phyloP scores from a whole-genome alignment of 2,797 vertebrate genomes.

The Corythornis leucogaster region DNA sequence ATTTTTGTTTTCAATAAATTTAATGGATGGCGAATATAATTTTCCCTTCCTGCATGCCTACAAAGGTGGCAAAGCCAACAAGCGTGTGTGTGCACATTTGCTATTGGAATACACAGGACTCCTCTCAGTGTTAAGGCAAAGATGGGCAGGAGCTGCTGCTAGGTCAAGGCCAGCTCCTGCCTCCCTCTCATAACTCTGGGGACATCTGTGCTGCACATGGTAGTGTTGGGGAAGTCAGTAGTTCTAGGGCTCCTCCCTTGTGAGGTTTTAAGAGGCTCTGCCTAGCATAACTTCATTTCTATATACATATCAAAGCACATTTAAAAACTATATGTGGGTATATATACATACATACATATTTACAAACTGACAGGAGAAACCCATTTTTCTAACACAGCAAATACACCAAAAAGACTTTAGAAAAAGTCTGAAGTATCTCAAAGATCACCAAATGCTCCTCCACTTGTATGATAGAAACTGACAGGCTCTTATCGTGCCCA shows the following conservation, averaged over 20 bases:
- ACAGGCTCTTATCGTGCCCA: background rate
- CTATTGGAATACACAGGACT: background rate
- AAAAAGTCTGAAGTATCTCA: background rate
- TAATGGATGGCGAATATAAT: background rate
- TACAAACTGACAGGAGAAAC: background rate
- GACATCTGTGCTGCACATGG: rapidly evolving
- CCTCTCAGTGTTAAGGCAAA: background rate
- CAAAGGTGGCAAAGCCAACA: conserved; percentile 2
- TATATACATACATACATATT: background rate
- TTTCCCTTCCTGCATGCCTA: conserved; percentile 12
- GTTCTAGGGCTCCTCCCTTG: background rate
- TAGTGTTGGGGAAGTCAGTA: background rate
- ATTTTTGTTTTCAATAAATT: conserved; percentile 32
- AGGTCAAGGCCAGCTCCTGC: background rate
- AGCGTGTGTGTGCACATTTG: background rate
- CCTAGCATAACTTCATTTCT: background rate
- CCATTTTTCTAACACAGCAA: background rate
- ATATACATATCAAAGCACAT: background rate
- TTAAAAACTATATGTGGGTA: background rate
- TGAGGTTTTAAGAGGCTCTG: background rate
- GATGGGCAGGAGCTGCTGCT: background rate
- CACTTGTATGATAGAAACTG: rapidly evolving
- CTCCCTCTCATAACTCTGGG: rapidly evolving
- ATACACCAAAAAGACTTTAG: background rate
- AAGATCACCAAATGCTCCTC: background rate